Conservation (phyloP, 1,140 invertebrate species). For the Sycophaga agraensis region DNA sequence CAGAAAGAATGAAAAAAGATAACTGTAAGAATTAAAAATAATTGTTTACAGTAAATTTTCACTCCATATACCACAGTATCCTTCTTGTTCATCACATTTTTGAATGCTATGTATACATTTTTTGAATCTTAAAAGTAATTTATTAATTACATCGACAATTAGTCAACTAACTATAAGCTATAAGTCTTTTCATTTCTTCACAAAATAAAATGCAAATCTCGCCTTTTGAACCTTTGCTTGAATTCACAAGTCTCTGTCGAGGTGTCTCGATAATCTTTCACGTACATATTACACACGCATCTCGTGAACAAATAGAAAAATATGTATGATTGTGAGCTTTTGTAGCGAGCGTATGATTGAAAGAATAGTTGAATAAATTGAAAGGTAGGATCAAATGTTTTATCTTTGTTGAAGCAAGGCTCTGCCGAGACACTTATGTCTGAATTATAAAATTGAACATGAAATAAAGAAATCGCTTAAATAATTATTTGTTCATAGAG, state of each 20-base stretch:
- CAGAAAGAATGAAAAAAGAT: slow-evolving; percentile 35
- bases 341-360: neutral
- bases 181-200: slow-evolving; percentile 24
- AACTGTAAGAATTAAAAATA: slow-evolving; percentile 16
- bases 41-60: slow-evolving; percentile 11
- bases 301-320: slow-evolving; percentile 24
- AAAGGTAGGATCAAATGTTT: neutral
- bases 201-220: slow-evolving; percentile 23
- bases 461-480: slow-evolving; percentile 6
- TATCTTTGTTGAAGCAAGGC: neutral
- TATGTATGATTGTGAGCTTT: slow-evolving; percentile 17
- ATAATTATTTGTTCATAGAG: too few species aligned
- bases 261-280: neutral
- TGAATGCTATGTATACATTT: slow-evolving; percentile 9
- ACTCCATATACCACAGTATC: slow-evolving; percentile 11
- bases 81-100: slow-evolving; percentile 5
- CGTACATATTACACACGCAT: neutral
- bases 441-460: slow-evolving; percentile 15
- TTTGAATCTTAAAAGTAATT: slow-evolving; percentile 18
- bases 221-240: neutral
- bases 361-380: too few species aligned
- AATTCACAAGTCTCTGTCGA: slow-evolving; percentile 4
- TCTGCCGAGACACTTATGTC: neutral
- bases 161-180: slow-evolving; percentile 17
- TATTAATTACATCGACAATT: slow-evolving; percentile 24